phyloP scores from a whole-genome alignment of 2,888 invertebrate species.

The Digitonthophagus gazella region DNA sequence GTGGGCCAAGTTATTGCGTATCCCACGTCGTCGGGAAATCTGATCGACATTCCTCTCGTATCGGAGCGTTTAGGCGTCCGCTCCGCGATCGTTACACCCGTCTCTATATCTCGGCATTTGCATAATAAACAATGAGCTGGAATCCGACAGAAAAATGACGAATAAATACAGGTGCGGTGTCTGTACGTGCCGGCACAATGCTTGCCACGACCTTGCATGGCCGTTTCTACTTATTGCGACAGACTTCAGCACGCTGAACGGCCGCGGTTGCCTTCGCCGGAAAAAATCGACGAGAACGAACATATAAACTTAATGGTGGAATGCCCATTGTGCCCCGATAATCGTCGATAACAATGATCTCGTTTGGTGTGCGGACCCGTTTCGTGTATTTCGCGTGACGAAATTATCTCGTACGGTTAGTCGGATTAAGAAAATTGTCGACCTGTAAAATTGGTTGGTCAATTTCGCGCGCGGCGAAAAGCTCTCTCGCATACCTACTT shows the following conservation, averaged over 20 bases:
- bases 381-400: background rate
- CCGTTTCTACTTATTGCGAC: background rate
- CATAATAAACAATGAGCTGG: constrained; percentile 37
- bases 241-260: background rate
- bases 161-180: constrained; percentile 35
- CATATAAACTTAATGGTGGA: background rate
- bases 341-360: background rate
- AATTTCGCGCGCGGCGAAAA: background rate
- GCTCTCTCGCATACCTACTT: background rate
- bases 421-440: background rate
- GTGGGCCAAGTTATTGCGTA: background rate
- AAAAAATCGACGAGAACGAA: background rate
- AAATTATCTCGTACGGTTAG: background rate
- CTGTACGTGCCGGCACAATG: background rate
- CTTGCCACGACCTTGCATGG: background rate
- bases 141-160: constrained; percentile 34
- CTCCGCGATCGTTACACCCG: background rate
- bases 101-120: constrained; percentile 25
- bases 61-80: background rate
- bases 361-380: background rate
- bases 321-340: background rate
- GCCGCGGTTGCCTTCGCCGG: background rate
- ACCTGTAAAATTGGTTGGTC: background rate
- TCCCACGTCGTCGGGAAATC: background rate
- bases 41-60: background rate